These are phyloP conservation scores for Nebria ingens DNA, from an alignment of 1,140 invertebrate species.

Conservation along the genomic window DNA sequence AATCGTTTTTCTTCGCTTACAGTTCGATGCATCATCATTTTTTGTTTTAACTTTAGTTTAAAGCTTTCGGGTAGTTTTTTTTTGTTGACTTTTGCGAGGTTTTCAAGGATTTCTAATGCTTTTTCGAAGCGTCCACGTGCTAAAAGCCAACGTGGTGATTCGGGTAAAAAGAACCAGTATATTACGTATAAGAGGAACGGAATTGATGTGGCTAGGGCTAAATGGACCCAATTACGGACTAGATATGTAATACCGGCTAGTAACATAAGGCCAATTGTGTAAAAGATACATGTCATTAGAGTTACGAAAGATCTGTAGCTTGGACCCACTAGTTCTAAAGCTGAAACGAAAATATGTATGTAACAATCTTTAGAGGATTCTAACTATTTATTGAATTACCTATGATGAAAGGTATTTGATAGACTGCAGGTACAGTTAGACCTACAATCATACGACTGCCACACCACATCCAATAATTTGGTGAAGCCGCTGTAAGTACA, in stretches of 20 bases:
- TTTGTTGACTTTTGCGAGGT: slow-evolving; percentile 63
- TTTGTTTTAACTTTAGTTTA: slow-evolving; percentile 56
- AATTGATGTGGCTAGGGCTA: slow-evolving; percentile 67
- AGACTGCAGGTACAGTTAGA: slow-evolving; percentile 82
- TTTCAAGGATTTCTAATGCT: slow-evolving; percentile 64
- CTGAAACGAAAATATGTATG: slow-evolving; percentile 40
- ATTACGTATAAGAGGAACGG: slow-evolving; percentile 77
- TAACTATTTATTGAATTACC: slow-evolving; percentile 49
- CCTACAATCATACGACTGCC: slow-evolving; percentile 67
- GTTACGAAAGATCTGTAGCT: slow-evolving; percentile 85
- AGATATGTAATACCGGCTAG: slow-evolving; percentile 72
- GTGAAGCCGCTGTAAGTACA: slow-evolving; percentile 60
- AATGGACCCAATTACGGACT: slow-evolving; percentile 66
- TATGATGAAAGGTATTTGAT: slow-evolving; percentile 90
- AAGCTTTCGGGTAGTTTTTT: slow-evolving; percentile 63
- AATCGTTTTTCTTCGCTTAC: slow-evolving; percentile 50
- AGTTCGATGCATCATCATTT: slow-evolving; percentile 54
- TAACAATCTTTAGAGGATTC: not conserved
- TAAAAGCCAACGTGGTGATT: slow-evolving; percentile 75
- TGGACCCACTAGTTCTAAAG: slow-evolving; percentile 77
- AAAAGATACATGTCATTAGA: slow-evolving; percentile 82
- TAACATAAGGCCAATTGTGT: slow-evolving; percentile 73
- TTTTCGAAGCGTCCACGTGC: slow-evolving; percentile 69
- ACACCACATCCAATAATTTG: slow-evolving; percentile 73
- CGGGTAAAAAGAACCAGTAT: slow-evolving; percentile 76